Evolutionary conservation across 2,113 vertebrate species (phyloP).

Genomic region (Anarhynchus alexandrinus): DNA sequence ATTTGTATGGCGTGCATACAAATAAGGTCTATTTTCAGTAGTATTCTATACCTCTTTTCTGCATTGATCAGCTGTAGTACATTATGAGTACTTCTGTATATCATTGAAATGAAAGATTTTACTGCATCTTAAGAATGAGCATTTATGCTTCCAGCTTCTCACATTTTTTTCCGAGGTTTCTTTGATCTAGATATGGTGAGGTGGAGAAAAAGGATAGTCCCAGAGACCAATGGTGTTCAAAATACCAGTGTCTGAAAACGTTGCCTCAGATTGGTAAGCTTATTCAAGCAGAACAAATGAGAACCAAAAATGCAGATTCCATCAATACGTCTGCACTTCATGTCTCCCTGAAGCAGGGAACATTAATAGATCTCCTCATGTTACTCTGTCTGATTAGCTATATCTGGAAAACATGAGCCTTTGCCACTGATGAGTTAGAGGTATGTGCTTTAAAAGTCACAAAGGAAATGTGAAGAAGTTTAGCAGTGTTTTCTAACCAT

Average conservation of each 20-base stretch:
- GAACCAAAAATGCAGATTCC: constrained; percentile 28
- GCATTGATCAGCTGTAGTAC: constrained; percentile 44
- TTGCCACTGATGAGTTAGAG: neutral
- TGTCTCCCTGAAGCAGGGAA: neutral
- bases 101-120: constrained; percentile 38
- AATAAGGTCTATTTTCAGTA: constrained; percentile 55
- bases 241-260: neutral
- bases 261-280: neutral
- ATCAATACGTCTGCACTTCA: neutral
- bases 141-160: neutral
- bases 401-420: neutral
- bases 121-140: constrained; percentile 16
- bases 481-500: neutral
- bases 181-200: neutral
- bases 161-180: neutral
- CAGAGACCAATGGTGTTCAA: neutral
- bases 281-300: neutral
- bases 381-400: neutral
- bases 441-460: neutral
- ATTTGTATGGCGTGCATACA: constrained; percentile 38
- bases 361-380: neutral
- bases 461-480: neutral
- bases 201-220: neutral
- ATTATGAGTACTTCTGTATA: constrained; percentile 24
- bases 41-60: constrained; percentile 35